Evolutionary conservation across 1,140 invertebrate species (phyloP).

Genomic region (fruit fly (Drosophila melanogaster)): DNA sequence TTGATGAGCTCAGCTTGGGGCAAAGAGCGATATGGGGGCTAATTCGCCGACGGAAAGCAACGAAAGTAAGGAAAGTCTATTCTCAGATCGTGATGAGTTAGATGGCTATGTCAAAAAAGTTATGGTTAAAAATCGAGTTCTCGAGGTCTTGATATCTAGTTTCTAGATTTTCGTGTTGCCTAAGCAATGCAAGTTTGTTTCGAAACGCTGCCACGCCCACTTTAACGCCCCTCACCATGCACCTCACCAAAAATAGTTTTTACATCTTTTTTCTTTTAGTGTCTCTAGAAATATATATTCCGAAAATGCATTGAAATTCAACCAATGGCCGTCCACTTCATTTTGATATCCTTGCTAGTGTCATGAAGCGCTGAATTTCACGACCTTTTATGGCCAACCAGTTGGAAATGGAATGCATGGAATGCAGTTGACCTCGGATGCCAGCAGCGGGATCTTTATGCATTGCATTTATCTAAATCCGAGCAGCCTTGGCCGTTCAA

Average conservation of each 20-base stretch:
- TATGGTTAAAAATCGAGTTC: neutral
- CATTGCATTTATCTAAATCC: slow-evolving; percentile 41
- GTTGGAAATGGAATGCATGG: slow-evolving; percentile 9
- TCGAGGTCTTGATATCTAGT: too few species aligned
- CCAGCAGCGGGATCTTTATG: slow-evolving; percentile 27
- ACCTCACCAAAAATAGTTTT: too few species aligned
- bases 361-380: neutral
- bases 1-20: slow-evolving; percentile 55
- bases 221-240: too few species aligned
- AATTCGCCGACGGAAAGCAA: slow-evolving; percentile 9
- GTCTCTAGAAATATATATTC: too few species aligned
- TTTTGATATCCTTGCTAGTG: neutral
- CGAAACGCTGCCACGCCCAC: too few species aligned
- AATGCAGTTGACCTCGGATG: slow-evolving; percentile 20
- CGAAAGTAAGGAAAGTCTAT: neutral
- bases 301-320: neutral
- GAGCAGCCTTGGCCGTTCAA: slow-evolving; percentile 52
- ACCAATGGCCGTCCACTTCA: neutral
- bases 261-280: too few species aligned
- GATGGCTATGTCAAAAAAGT: neutral
- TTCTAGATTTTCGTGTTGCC: too few species aligned
- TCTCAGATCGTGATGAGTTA: neutral
- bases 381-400: slow-evolving; percentile 7
- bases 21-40: slow-evolving; percentile 8
- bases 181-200: too few species aligned